Evolutionary conservation across 2,113 vertebrate genomes (phyloP).

Genomic region (Trichomycterus rosablanca): DNA sequence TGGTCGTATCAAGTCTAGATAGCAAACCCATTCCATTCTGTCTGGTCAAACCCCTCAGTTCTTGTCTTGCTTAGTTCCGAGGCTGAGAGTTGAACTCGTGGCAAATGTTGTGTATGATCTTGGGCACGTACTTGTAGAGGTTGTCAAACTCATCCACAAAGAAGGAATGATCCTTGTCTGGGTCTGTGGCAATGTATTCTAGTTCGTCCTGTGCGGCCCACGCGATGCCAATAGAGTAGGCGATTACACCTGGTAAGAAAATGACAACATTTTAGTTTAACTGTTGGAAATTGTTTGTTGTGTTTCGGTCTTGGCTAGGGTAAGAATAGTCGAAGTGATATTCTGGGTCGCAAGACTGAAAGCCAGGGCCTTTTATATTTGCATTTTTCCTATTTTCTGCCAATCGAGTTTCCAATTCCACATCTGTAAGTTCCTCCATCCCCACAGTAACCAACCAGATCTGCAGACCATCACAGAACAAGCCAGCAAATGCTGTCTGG

Average conservation of each 20-base stretch:
- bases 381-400: too few species aligned
- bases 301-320: too few species aligned
- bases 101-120: constrained; percentile 92
- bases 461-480: too few species aligned
- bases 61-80: constrained; percentile 74
- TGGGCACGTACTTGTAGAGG: constrained; percentile 82
- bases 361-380: too few species aligned
- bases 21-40: neutral
- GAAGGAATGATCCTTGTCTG: constrained; percentile 89
- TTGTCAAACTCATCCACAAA: constrained; percentile 96
- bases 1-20: neutral
- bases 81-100: constrained; percentile 96
- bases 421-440: too few species aligned
- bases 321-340: too few species aligned
- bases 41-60: neutral
- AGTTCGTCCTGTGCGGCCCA: constrained; percentile 96
- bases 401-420: too few species aligned
- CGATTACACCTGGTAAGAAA: constrained; percentile 78
- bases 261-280: neutral
- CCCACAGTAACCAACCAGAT: too few species aligned
- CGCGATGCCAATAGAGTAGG: constrained; percentile 87
- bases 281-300: too few species aligned
- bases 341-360: too few species aligned
- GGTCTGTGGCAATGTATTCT: constrained; percentile 90
- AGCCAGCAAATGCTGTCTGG: too few species aligned